Evolutionary conservation across 1,140 invertebrate genomes (phyloP).

Genomic region (Drusus annulatus): DNA sequence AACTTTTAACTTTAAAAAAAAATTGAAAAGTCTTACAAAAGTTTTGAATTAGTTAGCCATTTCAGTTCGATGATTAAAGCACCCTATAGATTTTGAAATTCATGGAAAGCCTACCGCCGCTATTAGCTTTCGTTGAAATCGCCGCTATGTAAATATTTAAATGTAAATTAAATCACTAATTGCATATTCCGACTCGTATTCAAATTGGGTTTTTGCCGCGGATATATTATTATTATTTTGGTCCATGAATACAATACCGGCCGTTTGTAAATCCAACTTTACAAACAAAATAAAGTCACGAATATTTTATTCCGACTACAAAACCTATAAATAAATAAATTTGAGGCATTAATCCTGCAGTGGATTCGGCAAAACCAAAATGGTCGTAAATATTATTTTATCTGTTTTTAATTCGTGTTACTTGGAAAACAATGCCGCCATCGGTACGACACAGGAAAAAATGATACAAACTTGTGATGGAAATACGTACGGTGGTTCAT

Average conservation of each 20-base stretch:
- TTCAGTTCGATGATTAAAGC: no score
- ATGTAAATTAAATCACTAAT: slow-evolving; percentile 33
- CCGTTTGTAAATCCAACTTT: background rate
- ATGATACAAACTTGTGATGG: background rate
- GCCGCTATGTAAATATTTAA: slow-evolving; percentile 9
- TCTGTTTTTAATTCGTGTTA: slow-evolving; percentile 58
- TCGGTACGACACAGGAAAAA: slow-evolving; percentile 50
- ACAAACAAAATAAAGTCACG: slow-evolving; percentile 40
- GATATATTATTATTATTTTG: slow-evolving; percentile 17
- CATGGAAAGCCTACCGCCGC: no score
- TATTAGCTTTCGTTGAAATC: background rate
- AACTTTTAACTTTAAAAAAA: no score
- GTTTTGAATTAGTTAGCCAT: no score
- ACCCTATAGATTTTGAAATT: no score
- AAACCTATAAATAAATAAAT: slow-evolving; percentile 51
- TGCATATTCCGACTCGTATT: slow-evolving; percentile 21
- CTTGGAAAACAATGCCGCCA: slow-evolving; percentile 45
- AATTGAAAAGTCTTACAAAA: no score
- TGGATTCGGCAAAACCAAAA: slow-evolving; percentile 45
- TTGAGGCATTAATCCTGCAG: slow-evolving; percentile 52
- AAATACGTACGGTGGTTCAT: no score
- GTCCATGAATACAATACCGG: background rate
- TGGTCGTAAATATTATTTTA: slow-evolving; percentile 52
- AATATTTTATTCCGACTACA: slow-evolving; percentile 46
- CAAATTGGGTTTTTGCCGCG: slow-evolving; percentile 20